Percentiles rank a stretch among this genome's conserved stretches.
phyloP scores from a whole-genome alignment of 2,888 invertebrate species.

The Dione juno region DNA sequence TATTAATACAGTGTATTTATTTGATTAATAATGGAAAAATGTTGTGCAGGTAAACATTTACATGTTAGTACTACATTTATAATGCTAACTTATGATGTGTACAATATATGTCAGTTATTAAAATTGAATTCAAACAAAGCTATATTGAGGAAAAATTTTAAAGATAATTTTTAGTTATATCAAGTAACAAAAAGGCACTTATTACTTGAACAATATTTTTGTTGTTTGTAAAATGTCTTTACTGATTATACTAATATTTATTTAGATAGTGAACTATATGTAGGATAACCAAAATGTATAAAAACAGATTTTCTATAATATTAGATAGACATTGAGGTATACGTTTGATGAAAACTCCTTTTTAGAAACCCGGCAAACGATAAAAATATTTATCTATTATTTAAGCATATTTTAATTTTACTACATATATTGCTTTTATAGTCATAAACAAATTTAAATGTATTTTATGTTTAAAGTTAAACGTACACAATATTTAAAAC shows the following conservation, averaged over 20 bases:
- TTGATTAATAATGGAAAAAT: slow-evolving; percentile 6
- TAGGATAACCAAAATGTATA: background rate
- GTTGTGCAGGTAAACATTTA: slow-evolving; percentile 14
- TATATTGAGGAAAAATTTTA: background rate
- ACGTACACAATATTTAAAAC: slow-evolving; percentile 71
- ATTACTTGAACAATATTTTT: too few species aligned
- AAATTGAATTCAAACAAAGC: background rate
- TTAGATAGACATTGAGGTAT: background rate
- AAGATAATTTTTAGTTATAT: background rate
- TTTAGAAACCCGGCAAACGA: slow-evolving; percentile 16
- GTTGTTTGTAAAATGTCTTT: too few species aligned
- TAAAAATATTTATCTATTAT: slow-evolving; percentile 13
- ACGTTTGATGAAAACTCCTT: slow-evolving; percentile 14
- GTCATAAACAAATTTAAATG: slow-evolving; percentile 43
- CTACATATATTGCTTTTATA: slow-evolving; percentile 17
- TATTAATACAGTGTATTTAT: slow-evolving; percentile 6
- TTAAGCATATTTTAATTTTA: slow-evolving; percentile 19
- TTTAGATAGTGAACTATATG: background rate
- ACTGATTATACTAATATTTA: too few species aligned
- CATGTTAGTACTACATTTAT: slow-evolving; percentile 3
- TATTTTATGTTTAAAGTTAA: slow-evolving; percentile 54
- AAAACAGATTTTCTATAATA: background rate
- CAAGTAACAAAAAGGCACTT: too few species aligned
- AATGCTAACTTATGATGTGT: background rate
- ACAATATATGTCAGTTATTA: background rate